A percentile compares a stretch with the other conserved stretches of the same genome.
These are phyloP conservation scores for Mizuhopecten yessoensis DNA, from an alignment of 1,140 invertebrate species.

Conservation along the genomic window DNA sequence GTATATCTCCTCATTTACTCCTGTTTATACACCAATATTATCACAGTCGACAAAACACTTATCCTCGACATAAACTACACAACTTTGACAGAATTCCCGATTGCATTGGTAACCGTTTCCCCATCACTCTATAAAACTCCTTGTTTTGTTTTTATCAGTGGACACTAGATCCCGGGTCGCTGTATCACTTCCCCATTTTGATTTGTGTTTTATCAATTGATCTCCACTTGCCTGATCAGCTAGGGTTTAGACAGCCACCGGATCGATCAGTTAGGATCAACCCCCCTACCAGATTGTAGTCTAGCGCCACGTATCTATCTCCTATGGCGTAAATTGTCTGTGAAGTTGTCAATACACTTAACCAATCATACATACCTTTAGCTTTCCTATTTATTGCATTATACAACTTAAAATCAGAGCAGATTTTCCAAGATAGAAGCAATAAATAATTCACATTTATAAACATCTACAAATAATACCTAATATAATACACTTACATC, in stretches of 20 bases:
- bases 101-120: too few species aligned
- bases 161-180: neutral
- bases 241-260: neutral
- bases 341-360: neutral
- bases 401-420: neutral
- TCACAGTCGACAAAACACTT: too few species aligned
- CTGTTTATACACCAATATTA: neutral
- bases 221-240: slow-evolving; percentile 9
- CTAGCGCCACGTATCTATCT: neutral
- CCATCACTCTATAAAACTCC: neutral
- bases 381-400: neutral
- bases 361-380: neutral
- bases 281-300: too few species aligned
- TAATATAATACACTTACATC: too few species aligned
- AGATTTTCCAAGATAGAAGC: neutral
- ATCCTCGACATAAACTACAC: neutral
- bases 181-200: neutral
- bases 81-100: neutral
- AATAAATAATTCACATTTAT: neutral
- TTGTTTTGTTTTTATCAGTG: neutral
- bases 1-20: neutral
- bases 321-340: neutral
- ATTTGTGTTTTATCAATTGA: neutral
- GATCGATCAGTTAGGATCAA: too few species aligned
- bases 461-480: too few species aligned